Base-by-base conservation (phyloP, 2,888 invertebrate species). In the Crepidodera aurea region DNA sequence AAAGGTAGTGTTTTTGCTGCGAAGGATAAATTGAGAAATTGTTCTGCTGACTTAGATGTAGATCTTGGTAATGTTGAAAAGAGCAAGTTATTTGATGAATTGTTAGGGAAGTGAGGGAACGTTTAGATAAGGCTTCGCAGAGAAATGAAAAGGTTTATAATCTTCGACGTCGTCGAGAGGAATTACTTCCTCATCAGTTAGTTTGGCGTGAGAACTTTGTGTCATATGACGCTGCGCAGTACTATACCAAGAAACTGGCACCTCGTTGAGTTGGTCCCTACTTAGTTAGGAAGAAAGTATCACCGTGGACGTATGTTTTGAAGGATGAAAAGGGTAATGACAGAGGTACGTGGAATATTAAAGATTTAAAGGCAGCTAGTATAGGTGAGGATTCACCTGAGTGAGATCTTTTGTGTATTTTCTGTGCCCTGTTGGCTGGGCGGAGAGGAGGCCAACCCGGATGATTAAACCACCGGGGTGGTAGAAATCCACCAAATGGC, bases 241-340 rank as follows among this genome's bases (percentile, higher is more conserved):
- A 37, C 13, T 66, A 54, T 54, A 53, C 62, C 0, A 51, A 61
- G 1, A 69, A 69, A 48, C 37, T 69, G 10, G 60, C 66, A 8
- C 64, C 61, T 4, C 48, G 56, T 32, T 68, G 39, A 27, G 48
- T 60, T 18, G 68, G 68, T 8, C 66, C 62, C 1, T 66, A 37
- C 32, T 50, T 15, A 2, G 44, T 66, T 10, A 16, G 15, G 1
- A 59, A 55, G 37, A 40, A 22, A 8, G 4, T 62, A 4, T 67
- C 65, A 2, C 60, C 63, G 15, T 53, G 60, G 50, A 65, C 62
- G 0, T 70, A 70, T 48, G 56, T 63, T 22, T 48, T 68, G 15
- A 18, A 15, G 10, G 57, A 62, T 50, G 40, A 48, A 6, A 13
- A 42, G 37, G 66, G 64, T 7, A 34, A 48, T 10, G 22, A 27